phyloP scores from a whole-genome alignment of 2,888 invertebrate genomes.

The Allygus modestus region DNA sequence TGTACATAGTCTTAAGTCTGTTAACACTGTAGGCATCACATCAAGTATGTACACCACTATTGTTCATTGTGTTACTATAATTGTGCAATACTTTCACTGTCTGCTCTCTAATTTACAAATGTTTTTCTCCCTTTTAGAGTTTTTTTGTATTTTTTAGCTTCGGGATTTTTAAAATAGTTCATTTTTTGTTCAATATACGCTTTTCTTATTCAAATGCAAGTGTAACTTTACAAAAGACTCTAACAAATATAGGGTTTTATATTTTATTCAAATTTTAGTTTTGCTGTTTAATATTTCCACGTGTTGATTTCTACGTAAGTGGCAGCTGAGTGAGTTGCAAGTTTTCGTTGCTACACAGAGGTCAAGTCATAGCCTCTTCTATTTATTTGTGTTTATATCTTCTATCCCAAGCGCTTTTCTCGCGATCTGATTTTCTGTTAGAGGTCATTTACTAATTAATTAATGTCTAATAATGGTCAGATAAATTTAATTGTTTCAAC shows the following conservation, averaged over 20 bases:
- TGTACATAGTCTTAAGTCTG: constrained; percentile 52
- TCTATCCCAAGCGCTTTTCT: too few relatives aligned
- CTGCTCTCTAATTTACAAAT: constrained; percentile 36
- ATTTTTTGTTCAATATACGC: background rate
- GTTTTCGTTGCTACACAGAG: too few relatives aligned
- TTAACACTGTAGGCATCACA: constrained; percentile 48
- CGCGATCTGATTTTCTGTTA: too few relatives aligned
- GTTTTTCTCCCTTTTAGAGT: background rate
- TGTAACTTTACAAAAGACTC: background rate
- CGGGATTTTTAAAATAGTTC: background rate
- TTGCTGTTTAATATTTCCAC: background rate
- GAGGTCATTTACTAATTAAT: too few relatives aligned
- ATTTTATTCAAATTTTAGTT: background rate
- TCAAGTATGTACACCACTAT: constrained; percentile 47
- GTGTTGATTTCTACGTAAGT: background rate
- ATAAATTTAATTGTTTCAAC: too few relatives aligned
- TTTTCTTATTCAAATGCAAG: background rate
- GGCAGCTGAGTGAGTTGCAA: background rate
- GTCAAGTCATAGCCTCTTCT: too few relatives aligned
- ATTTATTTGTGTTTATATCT: too few relatives aligned
- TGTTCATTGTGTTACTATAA: constrained; percentile 47
- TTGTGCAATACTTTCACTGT: constrained; percentile 45
- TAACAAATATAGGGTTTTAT: constrained; percentile 1
- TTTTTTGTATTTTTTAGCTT: constrained; percentile 5
- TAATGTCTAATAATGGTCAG: too few relatives aligned